Evolutionary conservation across 1,140 invertebrate genomes (phyloP).

Genomic region (silkworm (Bombyx mori)): DNA sequence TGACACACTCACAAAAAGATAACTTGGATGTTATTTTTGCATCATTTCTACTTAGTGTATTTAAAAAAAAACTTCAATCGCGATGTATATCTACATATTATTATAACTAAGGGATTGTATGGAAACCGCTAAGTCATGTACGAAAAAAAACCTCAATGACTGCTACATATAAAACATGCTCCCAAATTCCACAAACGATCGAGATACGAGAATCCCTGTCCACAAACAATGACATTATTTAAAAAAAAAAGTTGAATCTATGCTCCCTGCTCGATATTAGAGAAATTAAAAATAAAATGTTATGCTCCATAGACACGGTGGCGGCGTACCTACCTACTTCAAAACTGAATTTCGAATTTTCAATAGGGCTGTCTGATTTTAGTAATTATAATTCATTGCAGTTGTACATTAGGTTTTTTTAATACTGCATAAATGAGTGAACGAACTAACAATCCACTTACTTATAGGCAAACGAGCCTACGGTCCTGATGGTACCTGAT

Average conservation of each 20-base stretch:
- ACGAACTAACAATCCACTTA: too few species aligned
- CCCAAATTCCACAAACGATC: slow-evolving; percentile 48
- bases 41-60: too few species aligned
- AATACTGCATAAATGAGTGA: too few species aligned
- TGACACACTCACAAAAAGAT: too few species aligned
- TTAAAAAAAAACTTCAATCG: too few species aligned
- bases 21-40: too few species aligned
- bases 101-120: slow-evolving; percentile 12
- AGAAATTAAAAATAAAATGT: slow-evolving; percentile 51
- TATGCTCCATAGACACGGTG: slow-evolving; percentile 32
- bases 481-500: too few species aligned
- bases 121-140: slow-evolving; percentile 45
- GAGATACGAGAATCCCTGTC: slow-evolving; percentile 46
- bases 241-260: slow-evolving; percentile 38
- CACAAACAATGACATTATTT: slow-evolving; percentile 63
- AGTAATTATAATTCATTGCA: not conserved
- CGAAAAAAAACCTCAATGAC: slow-evolving; percentile 22
- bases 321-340: slow-evolving; percentile 41
- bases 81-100: too few species aligned
- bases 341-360: slow-evolving; percentile 44
- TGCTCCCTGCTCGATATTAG: slow-evolving; percentile 37
- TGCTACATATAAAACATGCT: slow-evolving; percentile 30
- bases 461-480: too few species aligned
- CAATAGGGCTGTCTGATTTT: slow-evolving; percentile 32
- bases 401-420: too few species aligned